Evolutionary conservation across 2,797 vertebrate species (phyloP), one percentile per base, ranked within the genome.

Genomic region (Podarcis siculus): DNA sequence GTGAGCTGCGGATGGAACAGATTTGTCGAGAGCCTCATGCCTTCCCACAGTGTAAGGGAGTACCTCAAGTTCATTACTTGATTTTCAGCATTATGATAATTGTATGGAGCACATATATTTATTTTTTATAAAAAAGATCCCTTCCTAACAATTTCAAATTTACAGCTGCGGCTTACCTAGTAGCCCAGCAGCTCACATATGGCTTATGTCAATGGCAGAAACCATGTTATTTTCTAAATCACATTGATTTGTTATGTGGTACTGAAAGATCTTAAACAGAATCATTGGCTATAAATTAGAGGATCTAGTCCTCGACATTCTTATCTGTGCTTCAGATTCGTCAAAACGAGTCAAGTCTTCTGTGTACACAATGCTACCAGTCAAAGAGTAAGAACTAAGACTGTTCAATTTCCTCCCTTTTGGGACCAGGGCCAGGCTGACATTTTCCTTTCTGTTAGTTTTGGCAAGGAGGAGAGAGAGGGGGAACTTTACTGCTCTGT

Each of bases 371-470:
- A 97, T 96, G 96, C 97, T 97, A 97, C 96, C 92, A 97, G 97
- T 97, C 96, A 97, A 97, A 97, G 95, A 97, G 95, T 95, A 95
- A 97, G 96, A 96, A 93, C 93, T 91, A 96, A 97, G 95, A 93
- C 95, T 95, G 89, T 96, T 97, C 97, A 97, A 97, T 97, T 97
- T 97, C 97, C 95, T 96, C 93, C 94, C 92, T 96, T 95, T 96
- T 85, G 97, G 97, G 96, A 97, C 81, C n/a, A 81, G 92, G 82
- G 96, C 97, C 97, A 97, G 92, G 90, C 86, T 96, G 93, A 97
- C 96, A 97, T 97, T 97, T 97, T 97, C 96, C 86, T 95, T 96
- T 97, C 95, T 97, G 97, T 97, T 97, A 96, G 96, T 97, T 96
- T 97, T 97, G 97, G 97, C 97, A 97, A 94, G 86, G 93, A 94